Base-by-base conservation (phyloP, 2,113 vertebrate species). In the Saimiri boliviensis region DNA sequence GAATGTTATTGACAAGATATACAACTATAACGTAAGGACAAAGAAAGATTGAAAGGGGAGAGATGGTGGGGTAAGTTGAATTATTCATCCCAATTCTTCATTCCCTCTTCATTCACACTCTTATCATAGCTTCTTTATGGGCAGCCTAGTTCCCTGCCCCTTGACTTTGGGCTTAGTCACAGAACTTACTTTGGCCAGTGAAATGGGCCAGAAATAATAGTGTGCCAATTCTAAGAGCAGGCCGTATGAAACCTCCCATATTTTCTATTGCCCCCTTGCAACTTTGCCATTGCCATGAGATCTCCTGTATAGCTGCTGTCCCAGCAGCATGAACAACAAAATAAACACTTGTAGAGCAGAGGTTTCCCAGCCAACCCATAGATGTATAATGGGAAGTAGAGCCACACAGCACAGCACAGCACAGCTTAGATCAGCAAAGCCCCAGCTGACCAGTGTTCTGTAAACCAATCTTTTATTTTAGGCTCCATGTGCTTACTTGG, bases 401-500 rank as follows among this genome's bases (percentile, higher is more conserved):
- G 60, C 16, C 25, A 20, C 35, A 2, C 17, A 19, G 23, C 35
- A 2, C 17, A 19, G 40, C 68, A 35, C 83, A 40, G 5, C 40
- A 30, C 9, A 35, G 86, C 92, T 93, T 37, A 71, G n/a, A 42
- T 68, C 95, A 93, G 92, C 96, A 93, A 89, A 94, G 89, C 73
- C 56, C 60, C 54, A 30, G 86, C 74, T 45, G 56, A n/a, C 66
- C 60, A 8, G 47, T 74, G 73, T 54, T 80, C 89, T 74, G 54
- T 63, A 91, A 96, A 37, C 76, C 82, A 13, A 9, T 45, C 66
- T 83, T 97, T 89, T 91, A 88, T 87, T 93, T 92, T 35, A 86
- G 49, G 56, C 63, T 94, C n/a, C 45, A 47, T 79, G 88, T 92
- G 93, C 94, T 94, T 74, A 89, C 54, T 74, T 82, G 30, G 73